These are phyloP conservation scores for Cichladusa arquata DNA, from an alignment of 2,113 vertebrate genomes.

Conservation along the genomic window DNA sequence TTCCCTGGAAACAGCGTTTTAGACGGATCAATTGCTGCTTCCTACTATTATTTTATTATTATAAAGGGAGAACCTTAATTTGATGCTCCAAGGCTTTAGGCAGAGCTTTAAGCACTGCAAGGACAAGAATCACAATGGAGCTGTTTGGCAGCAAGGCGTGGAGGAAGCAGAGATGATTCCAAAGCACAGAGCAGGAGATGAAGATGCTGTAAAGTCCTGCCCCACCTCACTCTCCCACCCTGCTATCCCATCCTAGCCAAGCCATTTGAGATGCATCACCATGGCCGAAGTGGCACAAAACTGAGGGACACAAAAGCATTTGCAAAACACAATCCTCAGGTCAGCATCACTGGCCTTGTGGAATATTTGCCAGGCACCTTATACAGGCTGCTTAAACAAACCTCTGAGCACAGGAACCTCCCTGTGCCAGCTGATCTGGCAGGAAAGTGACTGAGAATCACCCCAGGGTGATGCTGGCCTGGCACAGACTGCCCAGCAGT, in stretches of 20 bases:
- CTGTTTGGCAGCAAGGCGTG: not conserved
- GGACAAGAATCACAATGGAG: not conserved
- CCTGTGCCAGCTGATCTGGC: not conserved
- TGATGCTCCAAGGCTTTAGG: not conserved
- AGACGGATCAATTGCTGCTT: not conserved
- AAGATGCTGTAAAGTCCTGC: not conserved
- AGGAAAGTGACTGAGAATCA: not conserved
- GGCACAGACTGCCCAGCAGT: not conserved
- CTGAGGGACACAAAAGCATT: not conserved
- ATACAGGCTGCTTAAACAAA: not conserved
- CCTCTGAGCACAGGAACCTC: not conserved
- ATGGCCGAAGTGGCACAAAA: not conserved
- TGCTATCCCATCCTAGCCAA: not conserved
- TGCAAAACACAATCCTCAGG: not conserved
- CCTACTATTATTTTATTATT: not conserved
- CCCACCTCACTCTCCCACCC: not conserved
- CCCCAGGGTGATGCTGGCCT: not conserved
- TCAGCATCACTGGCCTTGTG: rapidly evolving
- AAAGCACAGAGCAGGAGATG: not conserved
- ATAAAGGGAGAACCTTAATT: not conserved
- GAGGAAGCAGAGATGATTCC: not conserved
- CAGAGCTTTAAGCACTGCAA: not conserved
- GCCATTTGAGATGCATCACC: not conserved
- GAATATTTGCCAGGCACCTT: not conserved
- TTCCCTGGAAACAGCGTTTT: not conserved